Conservation (phyloP, 2,797 vertebrate species). For the Nyctibius grandis region DNA sequence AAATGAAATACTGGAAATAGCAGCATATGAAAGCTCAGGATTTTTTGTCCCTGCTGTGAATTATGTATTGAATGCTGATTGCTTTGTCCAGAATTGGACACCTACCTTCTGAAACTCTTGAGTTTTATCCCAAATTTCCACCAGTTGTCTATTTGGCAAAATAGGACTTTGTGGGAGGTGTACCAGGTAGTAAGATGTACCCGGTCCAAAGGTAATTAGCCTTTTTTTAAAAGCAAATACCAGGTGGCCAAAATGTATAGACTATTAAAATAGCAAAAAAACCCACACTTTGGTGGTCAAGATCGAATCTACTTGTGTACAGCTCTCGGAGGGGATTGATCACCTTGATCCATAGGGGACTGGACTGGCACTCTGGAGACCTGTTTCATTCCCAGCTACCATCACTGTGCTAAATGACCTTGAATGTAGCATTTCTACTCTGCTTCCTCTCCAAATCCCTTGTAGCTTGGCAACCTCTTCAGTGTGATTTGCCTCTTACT, state of each 20-base stretch:
- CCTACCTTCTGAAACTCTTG: background rate
- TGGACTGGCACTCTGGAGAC: background rate
- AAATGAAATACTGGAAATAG: slow-evolving; percentile 42
- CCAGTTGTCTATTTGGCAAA: background rate
- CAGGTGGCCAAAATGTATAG: background rate
- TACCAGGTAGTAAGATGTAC: background rate
- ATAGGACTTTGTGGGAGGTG: background rate
- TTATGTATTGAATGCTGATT: slow-evolving; percentile 48
- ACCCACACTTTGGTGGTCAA: background rate
- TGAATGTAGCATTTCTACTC: background rate
- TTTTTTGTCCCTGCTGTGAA: slow-evolving; percentile 40
- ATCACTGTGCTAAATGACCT: background rate
- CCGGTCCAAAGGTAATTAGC: background rate
- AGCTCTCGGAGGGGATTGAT: background rate
- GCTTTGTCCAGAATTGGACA: slow-evolving; percentile 9
- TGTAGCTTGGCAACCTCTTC: background rate
- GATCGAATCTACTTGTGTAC: background rate
- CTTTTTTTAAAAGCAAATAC: background rate
- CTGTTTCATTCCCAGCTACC: background rate
- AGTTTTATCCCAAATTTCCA: background rate
- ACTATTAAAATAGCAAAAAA: background rate
- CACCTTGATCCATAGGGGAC: background rate
- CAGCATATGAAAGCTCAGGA: background rate
- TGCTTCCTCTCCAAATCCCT: background rate
- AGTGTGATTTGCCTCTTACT: background rate